Base-by-base conservation (phyloP, 2,113 vertebrate genomes). In the Excalfactoria chinensis region DNA sequence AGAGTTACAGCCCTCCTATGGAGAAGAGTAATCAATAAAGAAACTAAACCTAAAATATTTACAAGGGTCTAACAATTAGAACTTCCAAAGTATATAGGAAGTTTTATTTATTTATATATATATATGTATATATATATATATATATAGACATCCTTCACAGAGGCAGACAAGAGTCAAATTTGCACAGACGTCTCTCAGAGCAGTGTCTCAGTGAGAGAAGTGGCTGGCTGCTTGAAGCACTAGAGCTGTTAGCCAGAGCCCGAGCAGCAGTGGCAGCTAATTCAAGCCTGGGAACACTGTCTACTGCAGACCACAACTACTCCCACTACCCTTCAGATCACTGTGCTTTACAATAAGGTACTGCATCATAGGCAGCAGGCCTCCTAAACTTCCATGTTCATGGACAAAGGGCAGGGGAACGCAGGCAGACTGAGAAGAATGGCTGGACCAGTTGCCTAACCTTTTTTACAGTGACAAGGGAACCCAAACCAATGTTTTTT, bases 1-100 rank as follows among this genome's bases (percentile, higher is more conserved):
- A 3, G 37, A 88, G 46, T 46, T 34, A 89, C 80, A 91, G 32
- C 30, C 73, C 20, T 55, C 21, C 30, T 64, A 88, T 6, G 18
- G 44, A 37, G 32, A 75, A 87, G 59, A 88, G 7, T n/a, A 79
- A 88, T 79, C 81, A 89, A 82, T 79, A 75, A 92, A 88, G 28
- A 78, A 34, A 78, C 73, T 55, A 25, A 60, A 91, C 86, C 34
- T 76, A 79, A 93, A 94, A 78, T 35, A 86, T 62, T 87, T 58
- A 72, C 74, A 75, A 74, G 82, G 49, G 30, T 49, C 58, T 48
- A 77, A 30, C 68, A 48, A 55, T 68, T 59, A 43, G 37, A 89
- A 63, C 58, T 85, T 64, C 30, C 51, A 40, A 91, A 88, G 55
- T 41, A 86, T n/a, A n/a, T n/a, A n/a, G n/a, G n/a, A n/a, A n/a